Evolutionary conservation across 2,888 invertebrate genomes (phyloP), one percentile per base, ranked within the genome.

Genomic region (Baccha elongata): DNA sequence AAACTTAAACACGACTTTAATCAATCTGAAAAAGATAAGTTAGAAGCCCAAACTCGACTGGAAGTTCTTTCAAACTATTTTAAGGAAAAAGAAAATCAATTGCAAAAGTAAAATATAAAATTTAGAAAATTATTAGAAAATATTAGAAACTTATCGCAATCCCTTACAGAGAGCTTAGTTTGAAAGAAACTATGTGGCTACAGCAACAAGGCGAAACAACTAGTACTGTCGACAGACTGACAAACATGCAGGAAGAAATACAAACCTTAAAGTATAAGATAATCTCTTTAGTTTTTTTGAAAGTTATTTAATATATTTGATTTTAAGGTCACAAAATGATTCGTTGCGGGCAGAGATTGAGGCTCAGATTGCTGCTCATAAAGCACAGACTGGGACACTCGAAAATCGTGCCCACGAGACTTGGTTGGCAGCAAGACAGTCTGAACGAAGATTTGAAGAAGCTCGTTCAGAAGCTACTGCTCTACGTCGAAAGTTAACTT

Each of bases 51-150:
- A 86, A 97, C 96, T 0, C 94, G 96, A 86, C 92, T 98, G 1
- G 96, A 96, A 88, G 97, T 98, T 1, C 91, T 98, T 42, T 95
- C 96, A 0, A 95, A 94, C 88, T 98, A 97, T 90, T 98, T 98
- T 91, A 96, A 97, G 87, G 97, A 98, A 85, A 95, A 96, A 86
- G 98, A 98, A 90, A 93, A 94, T 11, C 95, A 97, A 90, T 92
- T 97, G 53, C 94, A 97, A 91, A 97, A 96, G 96, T 97, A 92
- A 91, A 92, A 92, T 21, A 21, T 35, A n/a, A n/a, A n/a, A n/a
- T n/a, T n/a, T n/a, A n/a, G n/a, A n/a, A n/a, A n/a, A n/a, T 32
- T 15, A 0, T 3, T 17, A 6, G 0, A 42, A 15, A 7, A n/a
- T 21, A 17, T 6, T 13, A 7, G 1, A 11, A 17, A 0, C 13